phyloP scores from a whole-genome alignment of 2,113 vertebrate genomes.

The Coracopsis vasa region DNA sequence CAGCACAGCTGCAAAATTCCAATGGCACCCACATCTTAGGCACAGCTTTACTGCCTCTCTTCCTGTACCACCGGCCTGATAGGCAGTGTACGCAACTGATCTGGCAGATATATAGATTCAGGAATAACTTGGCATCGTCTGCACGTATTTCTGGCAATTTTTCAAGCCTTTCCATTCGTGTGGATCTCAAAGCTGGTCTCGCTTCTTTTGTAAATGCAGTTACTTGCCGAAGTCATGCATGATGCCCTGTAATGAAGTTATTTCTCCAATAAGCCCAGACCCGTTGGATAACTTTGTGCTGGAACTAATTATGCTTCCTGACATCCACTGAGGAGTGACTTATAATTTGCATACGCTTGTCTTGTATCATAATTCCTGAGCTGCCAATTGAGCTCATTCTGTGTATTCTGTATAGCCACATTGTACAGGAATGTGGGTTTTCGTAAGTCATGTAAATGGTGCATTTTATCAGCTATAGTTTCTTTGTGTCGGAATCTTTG shows the following conservation, averaged over 20 bases:
- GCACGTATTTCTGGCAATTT: neutral
- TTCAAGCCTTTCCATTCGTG: neutral
- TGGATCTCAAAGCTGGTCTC: neutral
- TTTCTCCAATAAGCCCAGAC: constrained; percentile 31
- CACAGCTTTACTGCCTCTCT: constrained; percentile 18
- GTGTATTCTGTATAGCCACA: neutral
- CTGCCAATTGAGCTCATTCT: neutral
- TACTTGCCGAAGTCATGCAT: constrained; percentile 48
- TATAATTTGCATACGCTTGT: constrained; percentile 24
- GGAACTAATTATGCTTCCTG: constrained; percentile 29
- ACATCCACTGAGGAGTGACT: constrained; percentile 1
- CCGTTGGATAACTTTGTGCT: constrained; percentile 9
- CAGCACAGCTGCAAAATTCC: constrained; percentile 58
- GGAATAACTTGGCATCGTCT: neutral
- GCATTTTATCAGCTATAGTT: neutral
- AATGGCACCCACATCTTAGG: constrained; percentile 42
- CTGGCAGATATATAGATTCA: constrained; percentile 27
- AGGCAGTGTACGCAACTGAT: constrained; percentile 27
- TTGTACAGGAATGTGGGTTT: neutral
- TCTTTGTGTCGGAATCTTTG: neutral
- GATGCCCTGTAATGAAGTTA: constrained; percentile 29
- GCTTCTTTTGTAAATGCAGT: constrained; percentile 43
- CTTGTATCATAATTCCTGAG: neutral
- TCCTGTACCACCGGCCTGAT: constrained; percentile 20
- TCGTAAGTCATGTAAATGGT: neutral